Base-by-base conservation (phyloP, 2,888 invertebrate species). In the Heteropelma amictum region DNA sequence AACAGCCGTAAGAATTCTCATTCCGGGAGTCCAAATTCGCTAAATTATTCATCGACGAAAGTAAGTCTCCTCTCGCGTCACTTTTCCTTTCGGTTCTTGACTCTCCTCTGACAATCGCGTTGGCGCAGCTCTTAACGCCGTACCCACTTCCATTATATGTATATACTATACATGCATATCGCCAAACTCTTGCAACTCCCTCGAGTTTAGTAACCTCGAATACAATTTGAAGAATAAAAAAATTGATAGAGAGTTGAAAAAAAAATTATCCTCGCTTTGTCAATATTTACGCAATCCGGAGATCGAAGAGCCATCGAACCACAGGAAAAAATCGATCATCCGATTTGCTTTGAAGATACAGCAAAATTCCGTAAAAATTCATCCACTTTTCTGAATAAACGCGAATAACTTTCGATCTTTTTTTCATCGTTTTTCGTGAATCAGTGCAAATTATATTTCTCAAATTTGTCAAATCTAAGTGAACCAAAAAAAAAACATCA, bases 11-110 rank as follows among this genome's bases (percentile, higher is more conserved):
- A 14, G 53, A 40, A 61, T 51, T 61, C 54, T 38, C 54, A 35
- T 26, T 54, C 30, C 26, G 60, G 26, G 60, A 17, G n/a, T 21
- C 45, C 70, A 33, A 54, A 70, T 70, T 70, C 47, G 45, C 35
- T 63, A 63, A 70, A 70, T 70, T 70, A 70, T 70, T 70, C 70
- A 28, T 45, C 54, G 70, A 61, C 61, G 70, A 70, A 70, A 70
- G 70, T n/a, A n/a, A n/a, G n/a, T n/a, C n/a, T n/a, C n/a, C 45
- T 19, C 47, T 42, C 35, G 53, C 61, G 61, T 70, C 70, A 70
- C 70, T 70, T 63, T 63, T 63, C 61, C 53, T 70, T 70, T 70
- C 54, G 21, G 26, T 35, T 40, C 10, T 30, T 17, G 30, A 1
- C 6, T 35, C 28, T 17, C 42, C 23, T 17, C 28, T 8, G 7